Evolutionary conservation across 2,797 vertebrate genomes (phyloP), one percentile per base, ranked within the genome.

Genomic region (Chrysocyon brachyurus): DNA sequence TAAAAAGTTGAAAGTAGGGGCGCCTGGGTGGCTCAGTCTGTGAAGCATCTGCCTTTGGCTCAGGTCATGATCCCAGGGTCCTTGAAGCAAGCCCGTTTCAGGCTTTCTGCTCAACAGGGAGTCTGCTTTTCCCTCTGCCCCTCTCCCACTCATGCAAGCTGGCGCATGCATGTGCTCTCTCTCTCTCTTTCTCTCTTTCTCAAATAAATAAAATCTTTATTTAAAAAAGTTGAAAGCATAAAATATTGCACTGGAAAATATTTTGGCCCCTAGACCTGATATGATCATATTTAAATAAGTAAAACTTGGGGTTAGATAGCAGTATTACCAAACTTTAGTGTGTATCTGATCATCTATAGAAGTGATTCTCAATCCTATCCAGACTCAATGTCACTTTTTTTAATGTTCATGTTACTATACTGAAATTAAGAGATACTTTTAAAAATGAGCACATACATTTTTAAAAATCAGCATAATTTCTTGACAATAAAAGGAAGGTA

Each of bases 201-300:
- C 64, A 68, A n/a, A 68, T 68, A n/a, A 68, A 68, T 66, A 66
- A n/a, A 17, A 17, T 64, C 28, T 46, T 46, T 46, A 46, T 46
- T 46, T 12, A 36, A 26, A 46, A 31, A 46, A 19, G 40, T 46
- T 68, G 64, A 78, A 78, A 54, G 40, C n/a, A 68, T 33, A 33
- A 68, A 17, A 28, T 73, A n/a, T n/a, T 5, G 17, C 63, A 40
- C 3, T 75, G 40, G 57, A 70, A 86, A 87, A 64, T 26, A 36
- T 68, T 77, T 75, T 81, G 24, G 49, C 14, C 15, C 63, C 54
- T 33, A 36, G 79, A 36, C 36, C 52, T 94, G 68, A 64, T 56
- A 91, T 91, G 83, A 83, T 61, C 66, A 57, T 59, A 68, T 75
- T 86, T 86, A 56, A 93, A 33, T 75, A 75, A 87, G 56, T 78